phyloP scores from a whole-genome alignment of 2,797 vertebrate species.

The Diglossa cyanea region DNA sequence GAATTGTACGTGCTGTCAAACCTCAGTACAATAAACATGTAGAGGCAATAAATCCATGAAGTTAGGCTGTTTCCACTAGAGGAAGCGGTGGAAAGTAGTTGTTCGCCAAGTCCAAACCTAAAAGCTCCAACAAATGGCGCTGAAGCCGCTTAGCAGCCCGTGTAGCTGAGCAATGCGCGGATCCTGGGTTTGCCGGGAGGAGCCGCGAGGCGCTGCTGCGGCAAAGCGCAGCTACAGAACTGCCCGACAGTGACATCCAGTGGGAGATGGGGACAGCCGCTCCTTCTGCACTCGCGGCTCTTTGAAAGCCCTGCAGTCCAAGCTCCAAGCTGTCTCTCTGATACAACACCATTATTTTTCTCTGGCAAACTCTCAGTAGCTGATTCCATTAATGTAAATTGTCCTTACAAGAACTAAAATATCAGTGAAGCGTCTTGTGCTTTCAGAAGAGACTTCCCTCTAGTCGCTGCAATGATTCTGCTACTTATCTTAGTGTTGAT shows the following conservation, averaged over 20 bases:
- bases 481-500: not conserved
- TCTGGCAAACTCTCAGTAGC: not conserved
- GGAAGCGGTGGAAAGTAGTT: not conserved
- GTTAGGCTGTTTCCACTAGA: not conserved
- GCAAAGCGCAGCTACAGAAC: not conserved
- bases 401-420: not conserved
- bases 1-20: not conserved
- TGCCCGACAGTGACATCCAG: not conserved
- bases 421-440: not conserved
- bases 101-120: not conserved
- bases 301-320: rapidly evolving
- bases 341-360: not conserved
- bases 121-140: not conserved
- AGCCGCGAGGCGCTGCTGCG: rapidly evolving
- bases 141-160: rapidly evolving
- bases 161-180: rapidly evolving
- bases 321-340: not conserved
- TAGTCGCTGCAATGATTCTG: not conserved
- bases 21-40: rapidly evolving
- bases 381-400: not conserved
- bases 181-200: rapidly evolving
- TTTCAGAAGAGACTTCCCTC: not conserved
- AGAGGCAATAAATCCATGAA: not conserved
- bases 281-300: rapidly evolving
- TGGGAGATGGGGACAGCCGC: not conserved